A percentile compares a stretch with the other conserved stretches of the same genome.
phyloP scores from a whole-genome alignment of 2,888 invertebrate species.

The Pycnomerus fuliginosus region DNA sequence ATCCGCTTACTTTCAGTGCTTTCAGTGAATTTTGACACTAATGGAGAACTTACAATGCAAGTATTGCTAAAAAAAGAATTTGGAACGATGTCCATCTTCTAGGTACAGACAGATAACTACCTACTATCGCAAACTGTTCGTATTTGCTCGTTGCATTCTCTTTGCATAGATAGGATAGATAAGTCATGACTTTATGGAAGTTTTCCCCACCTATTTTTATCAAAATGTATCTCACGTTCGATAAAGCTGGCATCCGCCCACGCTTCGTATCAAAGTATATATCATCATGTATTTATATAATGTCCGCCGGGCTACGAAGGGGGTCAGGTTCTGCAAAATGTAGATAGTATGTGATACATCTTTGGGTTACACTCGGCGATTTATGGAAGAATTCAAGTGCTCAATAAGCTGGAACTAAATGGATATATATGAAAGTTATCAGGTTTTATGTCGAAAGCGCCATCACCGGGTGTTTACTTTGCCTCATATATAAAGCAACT shows the following conservation, averaged over 20 bases:
- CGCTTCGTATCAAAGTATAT: conserved; percentile 42
- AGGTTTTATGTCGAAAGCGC: conserved; percentile 41
- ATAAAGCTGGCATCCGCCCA: conserved; percentile 45
- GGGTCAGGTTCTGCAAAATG: conserved; percentile 42
- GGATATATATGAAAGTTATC: conserved; percentile 45
- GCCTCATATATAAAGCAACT: conserved; percentile 33
- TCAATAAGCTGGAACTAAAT: conserved; percentile 46
- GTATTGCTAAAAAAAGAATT: no score
- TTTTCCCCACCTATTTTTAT: conserved; percentile 42
- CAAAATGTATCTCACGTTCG: conserved; percentile 45
- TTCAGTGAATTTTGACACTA: no score
- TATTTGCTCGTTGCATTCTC: conserved; percentile 15
- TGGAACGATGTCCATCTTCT: no score
- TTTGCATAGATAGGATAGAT: conserved; percentile 28
- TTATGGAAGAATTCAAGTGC: conserved; percentile 39
- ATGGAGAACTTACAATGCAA: no score
- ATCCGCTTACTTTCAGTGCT: no score
- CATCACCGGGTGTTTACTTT: conserved; percentile 32
- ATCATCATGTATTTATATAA: conserved; percentile 47
- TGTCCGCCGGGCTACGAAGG: conserved; percentile 36
- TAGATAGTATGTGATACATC: conserved; percentile 44
- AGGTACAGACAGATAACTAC: no score
- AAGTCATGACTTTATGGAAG: conserved; percentile 40
- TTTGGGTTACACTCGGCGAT: conserved; percentile 39
- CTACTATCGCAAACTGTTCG: no score